phyloP scores from a whole-genome alignment of 2,113 vertebrate species.

The Ptyas mucosa region DNA sequence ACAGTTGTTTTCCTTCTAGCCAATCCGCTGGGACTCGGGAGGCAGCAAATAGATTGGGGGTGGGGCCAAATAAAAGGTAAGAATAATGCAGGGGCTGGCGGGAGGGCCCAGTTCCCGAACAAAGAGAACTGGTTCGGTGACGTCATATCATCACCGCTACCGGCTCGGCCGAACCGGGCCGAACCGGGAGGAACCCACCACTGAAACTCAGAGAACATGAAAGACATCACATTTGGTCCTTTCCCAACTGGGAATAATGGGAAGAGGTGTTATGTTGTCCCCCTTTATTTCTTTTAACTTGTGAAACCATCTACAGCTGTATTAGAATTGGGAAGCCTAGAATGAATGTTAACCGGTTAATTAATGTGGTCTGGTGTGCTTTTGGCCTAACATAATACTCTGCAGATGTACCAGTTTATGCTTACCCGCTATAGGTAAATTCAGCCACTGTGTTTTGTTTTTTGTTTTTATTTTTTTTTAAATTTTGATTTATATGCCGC shows the following conservation, averaged over 20 bases:
- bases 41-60: no score
- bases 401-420: background rate
- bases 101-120: no score
- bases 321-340: background rate
- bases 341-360: background rate
- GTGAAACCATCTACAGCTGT: background rate
- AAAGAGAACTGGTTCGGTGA: no score
- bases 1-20: no score
- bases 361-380: background rate
- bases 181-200: no score
- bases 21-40: no score
- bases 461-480: no score
- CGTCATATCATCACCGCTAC: no score
- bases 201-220: background rate
- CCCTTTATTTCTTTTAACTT: background rate
- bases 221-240: background rate
- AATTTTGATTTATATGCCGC: no score
- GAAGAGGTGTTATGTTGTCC: background rate
- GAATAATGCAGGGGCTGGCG: no score
- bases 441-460: background rate
- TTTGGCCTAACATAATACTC: background rate
- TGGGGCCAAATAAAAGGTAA: no score
- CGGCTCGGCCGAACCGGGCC: no score
- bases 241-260: background rate
- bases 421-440: background rate